These are phyloP conservation scores for Symphodus melops DNA, from an alignment of 2,113 vertebrate species.

Conservation along the genomic window DNA sequence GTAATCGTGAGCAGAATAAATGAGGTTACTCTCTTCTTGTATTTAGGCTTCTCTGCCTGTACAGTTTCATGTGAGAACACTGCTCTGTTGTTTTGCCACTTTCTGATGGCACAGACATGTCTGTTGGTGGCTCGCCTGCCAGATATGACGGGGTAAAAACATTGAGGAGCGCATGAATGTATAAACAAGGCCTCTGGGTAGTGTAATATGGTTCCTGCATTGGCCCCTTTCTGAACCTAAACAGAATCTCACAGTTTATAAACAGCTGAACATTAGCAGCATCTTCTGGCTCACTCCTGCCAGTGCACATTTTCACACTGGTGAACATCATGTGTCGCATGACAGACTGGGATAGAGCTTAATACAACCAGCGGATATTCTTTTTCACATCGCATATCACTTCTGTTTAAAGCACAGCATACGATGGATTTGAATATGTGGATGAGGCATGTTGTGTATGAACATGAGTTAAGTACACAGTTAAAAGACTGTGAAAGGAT, in stretches of 20 bases:
- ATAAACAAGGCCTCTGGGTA: slow-evolving; percentile 11
- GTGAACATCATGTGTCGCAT: background rate
- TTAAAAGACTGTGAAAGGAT: too few species aligned
- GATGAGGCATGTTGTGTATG: too few species aligned
- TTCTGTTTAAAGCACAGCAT: too few species aligned
- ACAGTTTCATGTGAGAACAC: background rate
- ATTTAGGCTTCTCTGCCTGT: background rate
- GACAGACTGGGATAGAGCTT: background rate
- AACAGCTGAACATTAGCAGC: slow-evolving; percentile 34
- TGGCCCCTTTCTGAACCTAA: slow-evolving; percentile 54
- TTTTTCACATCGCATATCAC: too few species aligned
- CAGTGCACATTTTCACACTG: slow-evolving; percentile 27
- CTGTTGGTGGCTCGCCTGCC: background rate
- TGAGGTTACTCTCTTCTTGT: background rate
- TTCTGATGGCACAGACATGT: background rate
- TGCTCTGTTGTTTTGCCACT: background rate
- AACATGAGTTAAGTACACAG: too few species aligned
- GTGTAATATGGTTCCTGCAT: slow-evolving; percentile 8
- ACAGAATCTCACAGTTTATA: background rate
- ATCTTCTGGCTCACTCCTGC: slow-evolving; percentile 50
- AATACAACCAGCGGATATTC: too few species aligned
- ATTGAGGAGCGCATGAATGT: background rate
- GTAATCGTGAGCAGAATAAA: background rate
- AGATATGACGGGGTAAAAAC: background rate
- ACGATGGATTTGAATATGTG: too few species aligned